Percentiles rank a stretch among this genome's conserved stretches.
Conservation (phyloP, 2,797 vertebrate genomes). For the Galago senegalensis region DNA sequence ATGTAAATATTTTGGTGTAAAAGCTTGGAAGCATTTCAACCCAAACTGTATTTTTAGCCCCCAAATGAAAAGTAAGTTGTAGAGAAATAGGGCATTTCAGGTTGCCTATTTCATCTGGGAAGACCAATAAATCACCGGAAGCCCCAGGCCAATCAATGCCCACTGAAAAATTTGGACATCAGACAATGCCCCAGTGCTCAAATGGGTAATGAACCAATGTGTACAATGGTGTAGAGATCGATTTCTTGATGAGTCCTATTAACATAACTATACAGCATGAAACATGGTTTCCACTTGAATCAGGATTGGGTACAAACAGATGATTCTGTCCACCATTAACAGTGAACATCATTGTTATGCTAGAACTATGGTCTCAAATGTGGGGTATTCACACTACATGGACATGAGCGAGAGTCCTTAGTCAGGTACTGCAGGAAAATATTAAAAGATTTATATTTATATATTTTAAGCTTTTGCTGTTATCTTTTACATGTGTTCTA, state of each 20-base stretch:
- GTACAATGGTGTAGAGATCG: neutral
- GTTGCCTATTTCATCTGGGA: neutral
- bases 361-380: neutral
- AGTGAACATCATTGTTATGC: neutral
- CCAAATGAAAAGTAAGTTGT: neutral
- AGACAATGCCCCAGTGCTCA: neutral
- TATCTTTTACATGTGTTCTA: neutral
- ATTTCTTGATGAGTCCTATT: conserved; percentile 56
- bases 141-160: conserved; percentile 7
- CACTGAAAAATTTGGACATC: conserved; percentile 7
- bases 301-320: neutral
- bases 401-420: neutral
- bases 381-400: neutral
- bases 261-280: conserved; percentile 14
- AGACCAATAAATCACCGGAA: conserved; percentile 15
- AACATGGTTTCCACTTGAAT: neutral
- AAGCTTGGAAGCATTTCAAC: neutral
- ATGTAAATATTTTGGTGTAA: neutral
- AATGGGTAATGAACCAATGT: conserved; percentile 1
- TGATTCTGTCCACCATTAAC: neutral
- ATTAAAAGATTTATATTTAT: neutral
- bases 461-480: conserved; percentile 8
- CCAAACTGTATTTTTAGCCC: neutral
- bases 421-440: neutral
- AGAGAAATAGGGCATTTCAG: conserved; percentile 27